Evolutionary conservation across 2,113 vertebrate species (phyloP).

Genomic region (Oreocharis arfaki): DNA sequence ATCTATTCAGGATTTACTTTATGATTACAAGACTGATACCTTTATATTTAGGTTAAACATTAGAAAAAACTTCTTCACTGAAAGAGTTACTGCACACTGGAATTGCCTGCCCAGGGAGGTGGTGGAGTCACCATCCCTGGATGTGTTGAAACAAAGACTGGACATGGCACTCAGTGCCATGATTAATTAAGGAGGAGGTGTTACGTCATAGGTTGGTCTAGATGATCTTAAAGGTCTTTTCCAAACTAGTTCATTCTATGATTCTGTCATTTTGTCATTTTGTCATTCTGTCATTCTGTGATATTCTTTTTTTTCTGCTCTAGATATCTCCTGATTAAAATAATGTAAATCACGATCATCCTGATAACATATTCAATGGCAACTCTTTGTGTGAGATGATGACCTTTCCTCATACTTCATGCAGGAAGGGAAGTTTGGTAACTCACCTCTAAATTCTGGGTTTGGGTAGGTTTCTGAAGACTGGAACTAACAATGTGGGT

Average conservation of each 20-base stretch:
- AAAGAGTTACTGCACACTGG: not conserved
- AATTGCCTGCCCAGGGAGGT: not conserved
- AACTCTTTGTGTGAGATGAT: not conserved
- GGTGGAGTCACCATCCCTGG: not conserved
- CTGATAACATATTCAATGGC: not conserved
- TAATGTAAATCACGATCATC: fast-evolving
- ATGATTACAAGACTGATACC: not conserved
- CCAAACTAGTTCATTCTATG: not conserved
- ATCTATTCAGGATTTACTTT: not conserved
- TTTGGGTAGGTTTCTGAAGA: not conserved
- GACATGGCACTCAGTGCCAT: not conserved
- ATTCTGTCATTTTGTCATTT: not conserved
- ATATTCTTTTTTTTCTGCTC: not conserved
- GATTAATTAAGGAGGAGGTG: not conserved
- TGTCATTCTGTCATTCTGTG: not conserved
- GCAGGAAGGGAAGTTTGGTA: not conserved
- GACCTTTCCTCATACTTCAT: not conserved
- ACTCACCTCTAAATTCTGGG: not conserved
- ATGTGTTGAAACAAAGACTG: not conserved
- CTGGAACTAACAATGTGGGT: not conserved
- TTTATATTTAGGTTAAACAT: not conserved
- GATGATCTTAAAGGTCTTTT: not conserved
- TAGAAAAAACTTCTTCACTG: not conserved
- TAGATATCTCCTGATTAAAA: not conserved
- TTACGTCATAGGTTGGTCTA: not conserved